Evolutionary conservation across 2,888 invertebrate species (phyloP).

Genomic region (Philereme vetulata): DNA sequence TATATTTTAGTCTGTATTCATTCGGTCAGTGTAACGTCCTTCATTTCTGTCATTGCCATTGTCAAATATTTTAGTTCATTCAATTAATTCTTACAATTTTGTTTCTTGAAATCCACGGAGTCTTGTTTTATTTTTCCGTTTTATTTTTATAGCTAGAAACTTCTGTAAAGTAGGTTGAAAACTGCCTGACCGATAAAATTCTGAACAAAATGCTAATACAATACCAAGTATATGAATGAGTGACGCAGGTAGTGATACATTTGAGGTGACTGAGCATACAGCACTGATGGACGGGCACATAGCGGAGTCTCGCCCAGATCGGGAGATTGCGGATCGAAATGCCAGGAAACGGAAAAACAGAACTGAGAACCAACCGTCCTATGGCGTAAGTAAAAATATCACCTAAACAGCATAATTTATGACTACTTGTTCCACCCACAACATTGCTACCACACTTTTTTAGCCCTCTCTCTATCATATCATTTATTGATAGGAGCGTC

Average conservation of each 20-base stretch:
- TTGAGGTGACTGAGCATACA: slow-evolving; percentile 88
- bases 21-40: no score
- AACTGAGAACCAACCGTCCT: slow-evolving; percentile 75
- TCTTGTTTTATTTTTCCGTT: slow-evolving; percentile 12
- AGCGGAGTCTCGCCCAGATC: slow-evolving; percentile 85
- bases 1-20: no score
- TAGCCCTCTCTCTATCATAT: no score
- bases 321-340: slow-evolving; percentile 80
- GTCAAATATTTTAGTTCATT: no score
- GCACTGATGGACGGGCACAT: slow-evolving; percentile 94
- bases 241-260: slow-evolving; percentile 77
- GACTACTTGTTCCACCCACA: slow-evolving; percentile 26
- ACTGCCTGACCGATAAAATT: slow-evolving; percentile 1
- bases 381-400: slow-evolving; percentile 73
- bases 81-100: no score
- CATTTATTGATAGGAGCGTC: no score
- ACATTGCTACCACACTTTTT: not conserved
- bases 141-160: slow-evolving; percentile 4
- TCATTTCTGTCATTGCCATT: no score
- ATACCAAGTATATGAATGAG: slow-evolving; percentile 69
- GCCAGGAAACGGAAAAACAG: slow-evolving; percentile 83
- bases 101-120: not conserved
- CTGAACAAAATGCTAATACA: slow-evolving; percentile 50
- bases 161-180: not conserved
- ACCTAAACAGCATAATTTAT: slow-evolving; percentile 8